Evolutionary conservation across 2,113 vertebrate species (phyloP).

Genomic region (Xenus cinereus): DNA sequence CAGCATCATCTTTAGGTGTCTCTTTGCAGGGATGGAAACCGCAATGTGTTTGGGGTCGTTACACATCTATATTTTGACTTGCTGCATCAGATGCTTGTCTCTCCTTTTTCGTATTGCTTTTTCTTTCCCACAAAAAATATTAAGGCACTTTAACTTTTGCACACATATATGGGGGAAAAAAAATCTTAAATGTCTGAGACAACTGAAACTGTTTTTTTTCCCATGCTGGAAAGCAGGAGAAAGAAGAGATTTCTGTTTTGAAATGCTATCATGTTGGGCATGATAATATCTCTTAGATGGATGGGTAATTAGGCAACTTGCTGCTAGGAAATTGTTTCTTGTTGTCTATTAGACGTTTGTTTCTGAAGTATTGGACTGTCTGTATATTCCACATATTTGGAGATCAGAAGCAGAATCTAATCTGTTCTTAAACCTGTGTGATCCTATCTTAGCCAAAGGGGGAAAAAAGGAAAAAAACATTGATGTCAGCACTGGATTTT

Average conservation of each 20-base stretch:
- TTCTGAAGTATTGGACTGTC: background rate
- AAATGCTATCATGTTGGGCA: background rate
- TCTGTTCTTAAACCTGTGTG: background rate
- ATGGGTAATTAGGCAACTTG: background rate
- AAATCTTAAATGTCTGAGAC: background rate
- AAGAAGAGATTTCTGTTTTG: background rate
- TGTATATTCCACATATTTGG: background rate
- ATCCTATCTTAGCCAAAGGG: background rate
- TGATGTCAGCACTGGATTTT: constrained; percentile 2
- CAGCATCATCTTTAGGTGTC: background rate
- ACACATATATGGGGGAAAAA: background rate
- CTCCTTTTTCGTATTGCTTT: background rate
- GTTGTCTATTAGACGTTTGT: background rate
- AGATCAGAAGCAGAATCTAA: background rate
- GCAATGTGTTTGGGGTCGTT: background rate
- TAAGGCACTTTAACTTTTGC: background rate
- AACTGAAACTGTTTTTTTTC: background rate
- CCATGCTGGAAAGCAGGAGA: background rate
- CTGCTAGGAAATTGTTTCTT: background rate
- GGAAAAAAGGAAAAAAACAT: background rate
- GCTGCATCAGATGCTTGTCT: background rate
- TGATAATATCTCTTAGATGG: background rate
- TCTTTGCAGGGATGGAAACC: background rate
- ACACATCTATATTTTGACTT: background rate
- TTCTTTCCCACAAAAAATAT: background rate